A percentile compares a stretch with the other conserved stretches of the same genome.
phyloP scores from a whole-genome alignment of 2,113 vertebrate genomes.

The Callospermophilus lateralis region DNA sequence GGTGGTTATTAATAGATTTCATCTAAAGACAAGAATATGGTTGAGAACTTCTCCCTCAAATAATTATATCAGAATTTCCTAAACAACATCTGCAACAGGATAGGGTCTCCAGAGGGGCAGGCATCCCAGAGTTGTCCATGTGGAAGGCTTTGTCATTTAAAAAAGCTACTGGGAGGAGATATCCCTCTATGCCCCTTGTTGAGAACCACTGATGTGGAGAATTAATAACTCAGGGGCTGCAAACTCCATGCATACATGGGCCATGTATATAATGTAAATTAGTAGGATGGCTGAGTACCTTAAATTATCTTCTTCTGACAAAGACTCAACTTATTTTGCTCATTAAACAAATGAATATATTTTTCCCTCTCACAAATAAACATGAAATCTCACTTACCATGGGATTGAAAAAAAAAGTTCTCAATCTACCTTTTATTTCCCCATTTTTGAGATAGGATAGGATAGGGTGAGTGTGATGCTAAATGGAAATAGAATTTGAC shows the following conservation, averaged over 20 bases:
- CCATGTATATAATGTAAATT: not conserved
- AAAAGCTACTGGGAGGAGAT: not conserved
- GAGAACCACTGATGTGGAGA: constrained; percentile 41
- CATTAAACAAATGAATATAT: not conserved
- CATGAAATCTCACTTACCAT: not conserved
- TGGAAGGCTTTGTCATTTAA: constrained; percentile 8
- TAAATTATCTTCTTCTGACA: not conserved
- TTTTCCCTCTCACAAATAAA: constrained; percentile 40
- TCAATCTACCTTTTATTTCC: constrained; percentile 32
- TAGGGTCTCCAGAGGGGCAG: not conserved
- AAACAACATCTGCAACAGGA: not conserved
- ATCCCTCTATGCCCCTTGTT: not conserved
- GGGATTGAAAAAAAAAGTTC: not conserved
- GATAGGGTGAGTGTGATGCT: not conserved
- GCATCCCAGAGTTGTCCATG: not conserved
- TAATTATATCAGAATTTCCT: constrained; percentile 26
- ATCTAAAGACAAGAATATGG: not conserved
- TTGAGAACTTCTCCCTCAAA: not conserved
- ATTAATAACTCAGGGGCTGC: constrained; percentile 31
- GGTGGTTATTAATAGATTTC: not conserved
- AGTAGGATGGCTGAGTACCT: not conserved
- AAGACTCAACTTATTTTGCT: not conserved
- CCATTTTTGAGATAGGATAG: not conserved
- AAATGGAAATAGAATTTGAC: not conserved
- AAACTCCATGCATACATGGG: not conserved